Percentiles rank a stretch among this genome's conserved stretches.
Evolutionary conservation across 64 coral and sea anemone species (phyloP).

Genomic region (Montipora capricornis): DNA sequence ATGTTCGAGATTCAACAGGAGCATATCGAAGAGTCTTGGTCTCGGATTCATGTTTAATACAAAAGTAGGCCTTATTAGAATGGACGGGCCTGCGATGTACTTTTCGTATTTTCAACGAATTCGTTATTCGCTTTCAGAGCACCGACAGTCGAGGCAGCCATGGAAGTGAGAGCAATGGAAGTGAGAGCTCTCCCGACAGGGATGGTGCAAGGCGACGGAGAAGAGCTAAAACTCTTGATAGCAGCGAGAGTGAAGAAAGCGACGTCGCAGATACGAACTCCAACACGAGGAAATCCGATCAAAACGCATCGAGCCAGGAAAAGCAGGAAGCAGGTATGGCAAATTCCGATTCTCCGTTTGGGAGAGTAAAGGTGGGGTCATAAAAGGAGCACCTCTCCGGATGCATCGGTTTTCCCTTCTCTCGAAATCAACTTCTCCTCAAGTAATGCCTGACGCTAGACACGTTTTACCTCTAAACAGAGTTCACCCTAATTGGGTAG

Average conservation of each 20-base stretch:
- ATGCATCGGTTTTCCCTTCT: too few species aligned
- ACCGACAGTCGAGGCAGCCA: slow-evolving; percentile 69
- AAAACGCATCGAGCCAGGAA: neutral
- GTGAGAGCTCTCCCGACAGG: neutral
- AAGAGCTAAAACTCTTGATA: neutral
- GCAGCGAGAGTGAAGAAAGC: slow-evolving; percentile 43
- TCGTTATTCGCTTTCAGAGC: slow-evolving; percentile 26
- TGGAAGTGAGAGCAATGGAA: slow-evolving; percentile 65
- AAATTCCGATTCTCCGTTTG: neutral
- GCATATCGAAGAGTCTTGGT: too few species aligned
- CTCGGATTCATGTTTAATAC: too few species aligned
- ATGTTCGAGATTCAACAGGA: too few species aligned
- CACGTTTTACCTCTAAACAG: too few species aligned
- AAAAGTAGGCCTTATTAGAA: neutral
- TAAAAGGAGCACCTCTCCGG: too few species aligned
- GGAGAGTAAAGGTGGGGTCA: too few species aligned
- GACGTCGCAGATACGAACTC: slow-evolving; percentile 17
- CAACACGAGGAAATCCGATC: neutral
- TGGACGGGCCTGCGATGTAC: neutral
- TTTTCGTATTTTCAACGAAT: too few species aligned
- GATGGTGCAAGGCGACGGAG: slow-evolving; percentile 23
- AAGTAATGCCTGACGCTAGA: too few species aligned
- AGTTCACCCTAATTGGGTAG: too few species aligned
- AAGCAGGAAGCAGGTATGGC: neutral
- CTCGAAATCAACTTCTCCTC: too few species aligned